phyloP scores from a whole-genome alignment of 2,113 vertebrate genomes.

The Boulengerochromis microlepis region DNA sequence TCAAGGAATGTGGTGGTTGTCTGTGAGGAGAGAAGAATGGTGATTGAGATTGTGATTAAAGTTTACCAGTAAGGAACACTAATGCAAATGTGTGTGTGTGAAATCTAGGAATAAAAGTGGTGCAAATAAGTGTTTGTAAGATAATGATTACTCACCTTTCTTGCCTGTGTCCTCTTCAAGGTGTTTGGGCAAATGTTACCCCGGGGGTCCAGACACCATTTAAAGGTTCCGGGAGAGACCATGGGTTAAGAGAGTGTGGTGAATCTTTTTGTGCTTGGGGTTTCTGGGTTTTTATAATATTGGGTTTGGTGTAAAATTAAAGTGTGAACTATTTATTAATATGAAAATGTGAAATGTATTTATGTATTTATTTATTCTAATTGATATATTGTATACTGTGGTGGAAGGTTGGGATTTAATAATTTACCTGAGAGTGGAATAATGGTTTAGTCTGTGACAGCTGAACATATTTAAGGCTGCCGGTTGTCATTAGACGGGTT shows the following conservation, averaged over 20 bases:
- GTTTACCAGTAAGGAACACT: not conserved
- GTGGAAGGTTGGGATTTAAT: not conserved
- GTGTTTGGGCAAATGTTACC: too few relatives aligned
- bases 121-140: too few relatives aligned
- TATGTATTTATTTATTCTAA: not conserved
- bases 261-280: not conserved
- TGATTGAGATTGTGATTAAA: not conserved
- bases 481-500: rapidly evolving
- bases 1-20: not conserved
- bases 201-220: rapidly evolving
- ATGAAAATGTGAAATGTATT: rapidly evolving
- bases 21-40: not conserved
- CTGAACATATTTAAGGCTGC: not conserved
- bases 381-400: rapidly evolving
- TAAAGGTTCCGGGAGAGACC: too few relatives aligned
- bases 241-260: rapidly evolving
- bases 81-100: rapidly evolving
- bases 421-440: not conserved
- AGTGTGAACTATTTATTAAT: not conserved
- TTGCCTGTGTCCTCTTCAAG: too few relatives aligned
- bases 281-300: not conserved
- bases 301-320: not conserved
- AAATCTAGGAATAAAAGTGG: too few relatives aligned
- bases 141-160: too few relatives aligned
- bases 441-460: not conserved